A percentile compares a stretch with the other conserved stretches of the same genome.
Evolutionary conservation across 2,797 vertebrate genomes (phyloP).

Genomic region (Muscicapa comitata): DNA sequence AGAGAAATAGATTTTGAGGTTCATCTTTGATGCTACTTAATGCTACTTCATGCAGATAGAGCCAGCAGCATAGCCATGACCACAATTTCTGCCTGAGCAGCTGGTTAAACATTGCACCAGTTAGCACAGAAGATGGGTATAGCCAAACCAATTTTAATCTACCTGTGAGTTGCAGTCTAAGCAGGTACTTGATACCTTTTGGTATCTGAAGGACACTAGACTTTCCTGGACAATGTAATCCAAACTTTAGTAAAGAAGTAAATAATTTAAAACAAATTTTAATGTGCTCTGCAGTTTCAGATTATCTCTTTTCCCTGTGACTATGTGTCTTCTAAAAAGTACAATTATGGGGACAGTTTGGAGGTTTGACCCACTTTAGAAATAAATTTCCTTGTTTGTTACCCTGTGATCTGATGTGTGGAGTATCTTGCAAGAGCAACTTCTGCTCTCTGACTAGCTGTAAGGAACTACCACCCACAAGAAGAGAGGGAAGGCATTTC

Average conservation of each 20-base stretch:
- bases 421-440: background rate
- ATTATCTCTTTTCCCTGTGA: background rate
- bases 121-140: background rate
- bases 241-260: background rate
- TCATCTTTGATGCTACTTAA: background rate
- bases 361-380: background rate
- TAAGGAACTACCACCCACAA: background rate
- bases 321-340: background rate
- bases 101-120: background rate
- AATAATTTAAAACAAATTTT: background rate
- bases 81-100: background rate
- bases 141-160: background rate
- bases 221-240: background rate
- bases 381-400: background rate
- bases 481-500: background rate
- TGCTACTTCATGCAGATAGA: background rate
- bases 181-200: background rate
- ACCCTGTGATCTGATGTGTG: background rate
- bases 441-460: background rate
- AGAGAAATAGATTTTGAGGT: background rate
- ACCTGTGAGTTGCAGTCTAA: background rate
- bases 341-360: background rate
- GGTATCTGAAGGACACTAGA: background rate
- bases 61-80: background rate
- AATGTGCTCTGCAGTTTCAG: background rate